Evolutionary conservation across 2,797 vertebrate species (phyloP), one percentile per base, ranked within the genome.

Genomic region (Rhabdomys pumilio): DNA sequence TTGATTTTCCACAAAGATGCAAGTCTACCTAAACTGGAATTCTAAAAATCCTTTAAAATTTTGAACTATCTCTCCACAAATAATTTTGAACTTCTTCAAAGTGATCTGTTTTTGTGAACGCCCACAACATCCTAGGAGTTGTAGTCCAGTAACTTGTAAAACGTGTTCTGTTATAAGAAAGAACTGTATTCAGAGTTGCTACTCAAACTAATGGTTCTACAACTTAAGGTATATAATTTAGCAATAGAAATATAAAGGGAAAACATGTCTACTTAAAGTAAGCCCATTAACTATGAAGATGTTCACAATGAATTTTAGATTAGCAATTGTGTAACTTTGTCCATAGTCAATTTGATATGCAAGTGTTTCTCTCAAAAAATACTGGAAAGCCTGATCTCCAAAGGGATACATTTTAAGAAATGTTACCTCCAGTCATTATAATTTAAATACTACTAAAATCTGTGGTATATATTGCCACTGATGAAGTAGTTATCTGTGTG

Each of bases 11-110:
- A 50, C 55, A 94, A 12, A 89, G 38, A 67, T 17, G 4, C 83
- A 92, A 3, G 15, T 2, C 67, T 57, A 91, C 76, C 2, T 34
- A 84, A 91, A 19, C 38, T 20, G 7, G 14, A 91, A 96, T 87
- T 63, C 0, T 3, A 50, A 87, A 86, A 38, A 77, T 29, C 47
- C 1, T 5, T 76, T 61, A 89, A 77, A 44, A 57, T 53, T 85
- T 90, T 29, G 0, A 92, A 95, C 89, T 47, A 26, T 17, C 53
- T 92, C 63, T 24, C 3, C 14, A 19, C 91, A 85, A 44, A 2
- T 91, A 55, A 11, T 53, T 90, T 90, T 67, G 38, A 85, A 90
- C 47, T 65, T 95, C 65, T 88, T 97, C 59, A 94, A 83, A 81
- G 31, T 44, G 47, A 81, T 57, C 5, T 65, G 63, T 88, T 50